Evolutionary conservation across 2,888 invertebrate genomes (phyloP).

Genomic region (Andrena dorsata): DNA sequence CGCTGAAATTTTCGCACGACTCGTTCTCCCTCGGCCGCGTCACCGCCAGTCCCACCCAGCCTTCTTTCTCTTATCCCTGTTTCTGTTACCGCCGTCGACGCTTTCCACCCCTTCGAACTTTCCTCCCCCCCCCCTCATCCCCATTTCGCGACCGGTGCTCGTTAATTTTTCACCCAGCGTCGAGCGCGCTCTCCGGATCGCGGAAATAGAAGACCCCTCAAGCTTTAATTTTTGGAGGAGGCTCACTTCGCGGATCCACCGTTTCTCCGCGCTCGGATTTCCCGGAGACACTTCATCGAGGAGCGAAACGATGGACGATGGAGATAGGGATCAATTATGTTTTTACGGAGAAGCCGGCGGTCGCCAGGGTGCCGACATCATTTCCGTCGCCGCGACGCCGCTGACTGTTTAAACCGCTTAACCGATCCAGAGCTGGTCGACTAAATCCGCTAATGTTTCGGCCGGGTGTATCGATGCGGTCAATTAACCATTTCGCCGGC

Average conservation of each 20-base stretch:
- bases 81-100: conserved; percentile 6
- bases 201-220: not conserved
- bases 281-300: too few relatives aligned
- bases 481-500: conserved; percentile 64
- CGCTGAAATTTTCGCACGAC: conserved; percentile 51
- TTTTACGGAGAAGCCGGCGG: not conserved
- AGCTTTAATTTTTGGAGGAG: not conserved
- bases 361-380: conserved; percentile 33
- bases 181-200: not conserved
- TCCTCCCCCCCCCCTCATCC: conserved; percentile 25
- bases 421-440: conserved; percentile 48
- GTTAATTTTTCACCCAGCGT: conserved; percentile 23
- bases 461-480: conserved; percentile 56
- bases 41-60: conserved; percentile 22
- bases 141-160: conserved; percentile 10
- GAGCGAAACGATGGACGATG: too few relatives aligned
- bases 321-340: not conserved
- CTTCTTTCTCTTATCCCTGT: conserved; percentile 8
- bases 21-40: conserved; percentile 29
- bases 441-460: conserved; percentile 63
- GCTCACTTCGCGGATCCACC: too few relatives aligned
- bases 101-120: not conserved
- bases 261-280: too few relatives aligned
- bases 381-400: conserved; percentile 45
- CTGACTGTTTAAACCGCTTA: conserved; percentile 64